Conservation (phyloP, 2,113 vertebrate genomes). For the Poicephalus gulielmi region DNA sequence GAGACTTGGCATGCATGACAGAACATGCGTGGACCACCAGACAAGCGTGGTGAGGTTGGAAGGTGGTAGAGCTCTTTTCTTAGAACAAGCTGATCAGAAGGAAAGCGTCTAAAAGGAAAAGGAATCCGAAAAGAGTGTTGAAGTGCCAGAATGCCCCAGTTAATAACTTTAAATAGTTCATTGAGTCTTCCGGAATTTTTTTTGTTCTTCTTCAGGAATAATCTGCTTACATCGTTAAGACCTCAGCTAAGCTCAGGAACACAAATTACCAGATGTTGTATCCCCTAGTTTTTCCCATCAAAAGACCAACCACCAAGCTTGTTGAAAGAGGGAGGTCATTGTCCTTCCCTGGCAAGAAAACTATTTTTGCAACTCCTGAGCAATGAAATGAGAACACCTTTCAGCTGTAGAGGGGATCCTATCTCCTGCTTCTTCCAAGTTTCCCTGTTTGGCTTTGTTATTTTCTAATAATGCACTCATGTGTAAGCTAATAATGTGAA, state of each 20-base stretch:
- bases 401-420: conserved; percentile 80
- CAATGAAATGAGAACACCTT: conserved; percentile 84
- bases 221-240: conserved; percentile 98
- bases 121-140: conserved; percentile 73
- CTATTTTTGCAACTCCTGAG: conserved; percentile 91
- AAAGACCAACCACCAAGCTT: conserved; percentile 87
- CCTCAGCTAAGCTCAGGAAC: conserved; percentile 90
- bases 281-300: conserved; percentile 80
- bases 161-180: conserved; percentile 86
- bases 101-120: conserved; percentile 73
- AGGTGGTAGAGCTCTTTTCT: conserved; percentile 68
- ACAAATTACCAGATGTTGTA: conserved; percentile 98
- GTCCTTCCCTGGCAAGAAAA: conserved; percentile 85
- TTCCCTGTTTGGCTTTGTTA: conserved; percentile 78
- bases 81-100: conserved; percentile 77
- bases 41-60: conserved; percentile 69
- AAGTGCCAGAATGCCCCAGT: conserved; percentile 75
- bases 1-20: conserved; percentile 56
- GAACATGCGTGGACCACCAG: conserved; percentile 75
- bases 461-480: conserved; percentile 88
- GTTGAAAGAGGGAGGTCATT: conserved; percentile 85
- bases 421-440: conserved; percentile 79
- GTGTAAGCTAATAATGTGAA: conserved; percentile 91
- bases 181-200: conserved; percentile 84
- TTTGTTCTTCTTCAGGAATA: conserved; percentile 87